Base-by-base conservation (phyloP, 2,888 invertebrate species). In the Didymodactylos carnosus region DNA sequence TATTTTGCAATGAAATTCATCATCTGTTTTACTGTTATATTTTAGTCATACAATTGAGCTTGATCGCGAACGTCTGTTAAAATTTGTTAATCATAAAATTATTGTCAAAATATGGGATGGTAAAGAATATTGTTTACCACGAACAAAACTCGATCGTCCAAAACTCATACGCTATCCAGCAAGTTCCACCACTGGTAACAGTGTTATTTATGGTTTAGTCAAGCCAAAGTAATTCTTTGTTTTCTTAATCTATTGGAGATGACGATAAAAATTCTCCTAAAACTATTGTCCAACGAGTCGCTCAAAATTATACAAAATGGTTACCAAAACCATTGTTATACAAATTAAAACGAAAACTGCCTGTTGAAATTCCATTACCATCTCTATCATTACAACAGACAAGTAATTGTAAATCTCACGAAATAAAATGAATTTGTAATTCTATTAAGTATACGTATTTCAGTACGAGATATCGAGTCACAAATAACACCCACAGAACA, bases 81-180 rank as follows among this genome's bases (percentile, higher is more conserved):
- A 80, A 75, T 76, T 83, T 76, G 81, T 80, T 76, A 78, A 78
- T 71, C 82, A 83, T 77, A 79, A 78, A 6, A 73, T 82, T 27
- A 79, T 81, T 71, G 76, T 83, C 51, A 76, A 81, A 43, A 78
- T 83, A 29, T 83, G 83, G 83, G 81, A 83, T 76, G 79, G 80
- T n/a, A 81, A 80, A 75, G 82, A 83, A 71, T 82, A 81, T 77
- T 78, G 81, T 74, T 79, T 80, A 19, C 78, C 80, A 0, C 76
- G 80, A 46, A 82, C 82, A 27, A 79, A 79, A 39, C 81, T 81
- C 77, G 82, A 82, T 75, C 76, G 81, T 76, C 82, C 82, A 0
- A 81, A 80, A 73, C 79, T 81, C 25, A 81, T 82, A 76, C 79
- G 80, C 49, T 76, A 81, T 14, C 80, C 80, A 5, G 78, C 78